Percentiles rank a stretch among this genome's conserved stretches.
Evolutionary conservation across 1,140 invertebrate genomes (phyloP).

Genomic region (Cepaea nemoralis): DNA sequence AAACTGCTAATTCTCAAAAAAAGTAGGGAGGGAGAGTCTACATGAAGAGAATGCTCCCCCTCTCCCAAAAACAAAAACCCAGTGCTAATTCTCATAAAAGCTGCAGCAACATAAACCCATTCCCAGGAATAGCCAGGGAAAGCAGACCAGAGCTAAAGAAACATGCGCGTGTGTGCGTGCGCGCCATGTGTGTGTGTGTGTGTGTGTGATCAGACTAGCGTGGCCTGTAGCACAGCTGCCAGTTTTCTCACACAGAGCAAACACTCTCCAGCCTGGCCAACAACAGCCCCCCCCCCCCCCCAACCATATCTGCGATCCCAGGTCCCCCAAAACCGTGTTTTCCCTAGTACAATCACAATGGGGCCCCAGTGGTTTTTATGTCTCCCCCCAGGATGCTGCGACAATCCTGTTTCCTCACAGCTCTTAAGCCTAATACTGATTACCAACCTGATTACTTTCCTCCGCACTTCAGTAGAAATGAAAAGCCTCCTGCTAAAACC

Average conservation of each 20-base stretch:
- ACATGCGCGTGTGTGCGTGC: no score
- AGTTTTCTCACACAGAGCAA: background rate
- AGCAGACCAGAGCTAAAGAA: background rate
- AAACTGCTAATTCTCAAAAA: background rate
- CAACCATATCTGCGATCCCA: background rate
- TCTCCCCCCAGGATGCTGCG: background rate
- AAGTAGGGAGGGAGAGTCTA: no score
- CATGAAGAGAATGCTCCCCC: no score
- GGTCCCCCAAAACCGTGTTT: background rate
- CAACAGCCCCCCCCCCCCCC: no score
- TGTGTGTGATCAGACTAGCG: no score
- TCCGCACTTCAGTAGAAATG: background rate
- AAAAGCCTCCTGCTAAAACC: background rate
- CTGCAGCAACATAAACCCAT: background rate
- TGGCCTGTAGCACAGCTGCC: background rate
- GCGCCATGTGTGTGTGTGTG: no score
- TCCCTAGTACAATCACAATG: background rate
- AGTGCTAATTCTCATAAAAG: background rate
- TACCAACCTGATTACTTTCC: background rate
- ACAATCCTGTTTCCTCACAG: background rate
- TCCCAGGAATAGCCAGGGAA: background rate
- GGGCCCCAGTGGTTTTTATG: background rate
- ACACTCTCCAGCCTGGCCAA: background rate
- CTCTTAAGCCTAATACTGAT: constrained; percentile 12
- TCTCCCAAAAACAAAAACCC: no score